Percentiles rank a stretch among this genome's conserved stretches.
Evolutionary conservation across 2,797 vertebrate genomes (phyloP).

Genomic region (Sparidentex hasta): DNA sequence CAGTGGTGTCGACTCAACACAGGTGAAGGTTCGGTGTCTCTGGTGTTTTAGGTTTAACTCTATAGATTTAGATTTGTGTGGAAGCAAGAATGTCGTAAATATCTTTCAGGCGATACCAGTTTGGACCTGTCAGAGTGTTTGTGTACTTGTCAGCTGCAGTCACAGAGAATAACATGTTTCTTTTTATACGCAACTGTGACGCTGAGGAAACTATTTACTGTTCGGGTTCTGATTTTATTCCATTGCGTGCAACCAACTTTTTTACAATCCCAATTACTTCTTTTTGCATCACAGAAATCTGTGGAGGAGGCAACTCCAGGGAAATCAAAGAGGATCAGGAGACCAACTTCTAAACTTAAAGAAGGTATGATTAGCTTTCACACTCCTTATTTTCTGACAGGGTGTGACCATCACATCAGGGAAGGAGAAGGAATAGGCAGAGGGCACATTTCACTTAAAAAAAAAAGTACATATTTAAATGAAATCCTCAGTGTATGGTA

Average conservation of each 20-base stretch:
- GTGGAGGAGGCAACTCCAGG: conserved; percentile 20
- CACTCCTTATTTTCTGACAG: not conserved
- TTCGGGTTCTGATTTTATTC: fast-evolving
- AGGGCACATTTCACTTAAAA: not conserved
- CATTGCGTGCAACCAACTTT: not conserved
- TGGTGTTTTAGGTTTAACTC: not conserved
- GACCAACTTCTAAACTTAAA: conserved; percentile 23
- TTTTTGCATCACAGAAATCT: conserved; percentile 31
- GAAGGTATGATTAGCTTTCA: conserved; percentile 39
- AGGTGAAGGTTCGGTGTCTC: conserved; percentile 27
- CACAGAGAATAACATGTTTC: not conserved
- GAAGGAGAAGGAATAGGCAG: not conserved
- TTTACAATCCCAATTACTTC: not conserved
- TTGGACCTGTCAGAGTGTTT: too few species aligned
- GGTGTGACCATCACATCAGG: not conserved
- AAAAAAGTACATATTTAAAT: not conserved
- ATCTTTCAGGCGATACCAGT: too few species aligned
- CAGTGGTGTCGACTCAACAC: not conserved
- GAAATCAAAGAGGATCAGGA: conserved; percentile 43
- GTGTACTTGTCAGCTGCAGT: too few species aligned
- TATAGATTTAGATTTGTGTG: not conserved
- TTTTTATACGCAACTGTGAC: not conserved
- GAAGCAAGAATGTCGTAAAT: not conserved
- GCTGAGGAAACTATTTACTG: not conserved
- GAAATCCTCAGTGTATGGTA: not conserved